Evolutionary conservation across 2,113 vertebrate genomes (phyloP).

Genomic region (Alexandromys fortis): DNA sequence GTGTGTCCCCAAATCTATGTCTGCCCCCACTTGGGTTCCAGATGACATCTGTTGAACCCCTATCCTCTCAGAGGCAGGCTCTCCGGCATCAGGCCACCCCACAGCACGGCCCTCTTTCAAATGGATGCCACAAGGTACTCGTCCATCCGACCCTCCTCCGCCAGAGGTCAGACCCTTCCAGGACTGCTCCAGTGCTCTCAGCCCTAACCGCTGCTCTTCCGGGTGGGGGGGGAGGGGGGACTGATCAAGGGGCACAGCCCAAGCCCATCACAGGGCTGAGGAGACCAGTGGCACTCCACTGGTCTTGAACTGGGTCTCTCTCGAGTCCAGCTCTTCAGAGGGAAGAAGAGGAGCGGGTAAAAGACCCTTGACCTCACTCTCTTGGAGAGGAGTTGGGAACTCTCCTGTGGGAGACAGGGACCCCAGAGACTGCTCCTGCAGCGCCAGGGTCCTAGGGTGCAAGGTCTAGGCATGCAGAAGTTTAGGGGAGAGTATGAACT

Average conservation of each 20-base stretch:
- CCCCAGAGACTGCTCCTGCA: neutral
- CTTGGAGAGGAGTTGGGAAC: neutral
- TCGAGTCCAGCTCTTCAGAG: neutral
- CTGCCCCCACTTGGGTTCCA: neutral
- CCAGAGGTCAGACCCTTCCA: no score
- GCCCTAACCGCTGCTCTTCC: neutral
- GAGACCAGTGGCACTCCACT: fast-evolving
- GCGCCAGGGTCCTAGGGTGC: neutral
- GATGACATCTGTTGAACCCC: neutral
- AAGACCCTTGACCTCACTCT: neutral
- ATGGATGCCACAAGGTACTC: neutral
- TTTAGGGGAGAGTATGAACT: neutral
- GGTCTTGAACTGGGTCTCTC: neutral
- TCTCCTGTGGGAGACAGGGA: neutral
- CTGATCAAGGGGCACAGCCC: neutral
- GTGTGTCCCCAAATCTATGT: neutral
- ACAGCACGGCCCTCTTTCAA: neutral
- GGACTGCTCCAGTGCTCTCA: neutral
- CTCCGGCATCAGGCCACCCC: neutral
- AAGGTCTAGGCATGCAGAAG: neutral
- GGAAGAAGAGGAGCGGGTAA: neutral
- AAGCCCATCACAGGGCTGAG: neutral
- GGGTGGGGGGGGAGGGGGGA: neutral
- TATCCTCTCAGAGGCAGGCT: neutral
- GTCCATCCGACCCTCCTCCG: neutral